A percentile compares a stretch with the other conserved stretches of the same genome.
These are phyloP conservation scores for Rhinichthys klamathensis DNA, from an alignment of 2,113 vertebrate species.

Conservation along the genomic window DNA sequence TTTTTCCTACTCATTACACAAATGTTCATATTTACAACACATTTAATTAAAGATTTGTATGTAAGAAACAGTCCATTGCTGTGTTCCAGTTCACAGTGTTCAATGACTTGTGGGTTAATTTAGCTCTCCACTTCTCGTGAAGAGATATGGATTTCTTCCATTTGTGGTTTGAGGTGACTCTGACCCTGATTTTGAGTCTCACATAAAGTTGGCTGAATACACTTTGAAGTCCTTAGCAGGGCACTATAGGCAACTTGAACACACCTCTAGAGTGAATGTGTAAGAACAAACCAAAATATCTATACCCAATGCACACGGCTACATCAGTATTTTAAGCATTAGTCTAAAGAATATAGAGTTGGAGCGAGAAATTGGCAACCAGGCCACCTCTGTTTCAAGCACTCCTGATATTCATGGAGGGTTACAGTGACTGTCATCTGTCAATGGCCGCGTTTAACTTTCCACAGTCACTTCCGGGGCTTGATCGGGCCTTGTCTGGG, in stretches of 20 bases:
- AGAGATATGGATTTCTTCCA: neutral
- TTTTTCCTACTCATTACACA: neutral
- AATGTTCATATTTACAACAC: neutral
- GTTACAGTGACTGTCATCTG: conserved; percentile 34
- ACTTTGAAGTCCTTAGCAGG: neutral
- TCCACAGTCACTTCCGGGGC: no score
- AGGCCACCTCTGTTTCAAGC: neutral
- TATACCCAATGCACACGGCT: neutral
- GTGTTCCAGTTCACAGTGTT: neutral
- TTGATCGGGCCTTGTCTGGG: no score
- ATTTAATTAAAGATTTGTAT: neutral
- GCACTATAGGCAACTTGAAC: neutral
- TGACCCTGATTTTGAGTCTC: neutral
- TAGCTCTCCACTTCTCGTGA: neutral
- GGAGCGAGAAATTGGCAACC: neutral
- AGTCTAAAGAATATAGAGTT: conserved; percentile 7
- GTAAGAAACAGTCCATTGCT: neutral
- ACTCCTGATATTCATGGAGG: conserved; percentile 42
- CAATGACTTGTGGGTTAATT: neutral
- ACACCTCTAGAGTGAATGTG: neutral
- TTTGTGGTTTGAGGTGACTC: neutral
- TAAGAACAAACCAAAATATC: neutral
- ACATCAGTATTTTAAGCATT: conserved; percentile 22
- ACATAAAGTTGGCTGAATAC: neutral
- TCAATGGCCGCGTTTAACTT: conserved; percentile 2